Base-by-base conservation (phyloP, 2,113 vertebrate genomes). In the Zootoca vivipara region DNA sequence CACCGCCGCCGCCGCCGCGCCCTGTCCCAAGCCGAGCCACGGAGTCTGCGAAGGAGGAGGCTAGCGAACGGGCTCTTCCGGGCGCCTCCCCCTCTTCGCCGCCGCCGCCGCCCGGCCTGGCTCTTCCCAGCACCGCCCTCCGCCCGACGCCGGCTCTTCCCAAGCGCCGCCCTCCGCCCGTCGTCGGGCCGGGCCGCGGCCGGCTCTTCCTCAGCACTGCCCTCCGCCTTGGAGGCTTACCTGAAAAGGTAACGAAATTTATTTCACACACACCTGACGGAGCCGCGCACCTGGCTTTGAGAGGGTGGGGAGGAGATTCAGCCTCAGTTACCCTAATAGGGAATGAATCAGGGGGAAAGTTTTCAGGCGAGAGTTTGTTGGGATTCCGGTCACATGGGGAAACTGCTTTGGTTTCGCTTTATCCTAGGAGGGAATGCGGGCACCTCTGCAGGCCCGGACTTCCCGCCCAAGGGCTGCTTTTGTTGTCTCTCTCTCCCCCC, bases 21-120 rank as follows among this genome's bases (percentile, higher is more conserved):
- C 95, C 95, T 95, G 93, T 96, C 94, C 87, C 88, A 79, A 82
- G 42, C 87, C 88, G 82, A 82, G 42, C 52, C 87, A 0, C 3
- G 86, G 69, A 85, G 72, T 26, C n/a, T 28, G 16, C 58, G 18
- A 3, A 30, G 15, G 33, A 33, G 42, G 82, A 58, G 30, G n/a
- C 28, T 30, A 52, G 67, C 30, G 33, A 72, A 6, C 8, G 40
- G 0, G 5, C 62, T 87, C 73, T 90, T 90, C 89, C 85, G 30
- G 8, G 62, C 62, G 8, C 85, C 80, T 26, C 58, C 86, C 86
- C 3, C 88, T 16, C 28, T 24, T 8, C 38, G n/a, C 26, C 40
- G 33, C 26, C 0, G 28, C 72, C 33, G 35, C 33, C 24, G 7
- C 5, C 58, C 58, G 28, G 42, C 7, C 78, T 42, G 75, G 30